Evolutionary conservation across 2,888 invertebrate genomes (phyloP), one percentile per base, ranked within the genome.

Genomic region (Seira musarum): DNA sequence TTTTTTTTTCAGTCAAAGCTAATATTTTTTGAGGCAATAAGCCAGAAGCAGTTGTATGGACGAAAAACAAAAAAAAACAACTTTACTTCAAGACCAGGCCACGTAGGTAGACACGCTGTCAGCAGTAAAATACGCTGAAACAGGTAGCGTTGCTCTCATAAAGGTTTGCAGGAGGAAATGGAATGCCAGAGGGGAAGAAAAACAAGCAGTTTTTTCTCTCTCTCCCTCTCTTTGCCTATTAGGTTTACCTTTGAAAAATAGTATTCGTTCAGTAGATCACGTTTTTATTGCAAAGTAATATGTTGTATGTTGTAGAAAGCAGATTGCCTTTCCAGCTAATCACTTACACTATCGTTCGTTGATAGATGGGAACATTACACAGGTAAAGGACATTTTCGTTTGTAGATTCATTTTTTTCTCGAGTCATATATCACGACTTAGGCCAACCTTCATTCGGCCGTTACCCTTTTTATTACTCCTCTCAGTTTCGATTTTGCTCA

Each of bases 311-410:
- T 8, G 6, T 8, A n/a, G 10, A 57, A n/a, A 57, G 57, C 57
- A 57, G 57, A 57, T 57, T 57, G 57, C 57, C 57, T 57, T 57
- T 57, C 57, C 57, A 25, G 63, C 65, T 79, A 79, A 79, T 79
- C 79, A 72, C 63, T 78, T 78, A 66, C 71, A 78, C 78, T 71
- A 77, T 77, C 77, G 25, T 40, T n/a, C n/a, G n/a, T n/a, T 19
- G 67, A 67, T 63, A 15, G 64, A 65, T 53, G 63, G 64, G 10
- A 57, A 57, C 17, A n/a, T 57, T 57, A 57, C 57, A 57, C 57
- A 10, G 17, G 57, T 57, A 57, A 57, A 57, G 6, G 22, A 19
- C 35, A 61, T 35, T 66, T 68, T 76, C 46, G 19, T 65, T 22
- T 64, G 64, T 57, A 57, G 57, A 57, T n/a, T 57, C 57, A 17